phyloP scores from a whole-genome alignment of 2,113 vertebrate species.

The Hydrolagus affinis region DNA sequence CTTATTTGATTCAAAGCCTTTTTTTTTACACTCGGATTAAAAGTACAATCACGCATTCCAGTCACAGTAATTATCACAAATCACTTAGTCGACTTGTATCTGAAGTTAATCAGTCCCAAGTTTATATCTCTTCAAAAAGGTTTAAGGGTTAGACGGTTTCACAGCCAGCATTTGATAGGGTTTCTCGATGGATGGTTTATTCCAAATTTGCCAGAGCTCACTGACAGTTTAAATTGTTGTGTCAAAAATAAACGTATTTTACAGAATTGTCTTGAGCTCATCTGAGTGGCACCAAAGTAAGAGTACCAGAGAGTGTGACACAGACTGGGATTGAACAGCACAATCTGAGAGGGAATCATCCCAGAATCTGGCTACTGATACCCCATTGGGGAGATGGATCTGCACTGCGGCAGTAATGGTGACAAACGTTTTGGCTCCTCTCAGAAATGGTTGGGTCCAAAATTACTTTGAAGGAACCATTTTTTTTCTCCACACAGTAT shows the following conservation, averaged over 20 bases:
- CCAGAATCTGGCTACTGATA: too few species aligned
- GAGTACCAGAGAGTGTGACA: background rate
- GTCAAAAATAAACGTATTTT: background rate
- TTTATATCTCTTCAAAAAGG: background rate
- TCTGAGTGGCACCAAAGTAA: background rate
- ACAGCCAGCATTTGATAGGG: background rate
- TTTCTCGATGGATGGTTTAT: background rate
- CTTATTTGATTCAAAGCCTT: background rate
- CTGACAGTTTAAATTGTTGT: background rate
- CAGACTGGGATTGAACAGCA: too few species aligned
- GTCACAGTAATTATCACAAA: background rate
- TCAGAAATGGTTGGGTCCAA: too few species aligned
- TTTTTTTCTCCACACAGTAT: too few species aligned
- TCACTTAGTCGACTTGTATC: background rate
- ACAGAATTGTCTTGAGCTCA: background rate
- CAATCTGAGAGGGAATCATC: too few species aligned
- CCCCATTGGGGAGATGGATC: too few species aligned
- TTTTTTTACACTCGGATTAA: background rate
- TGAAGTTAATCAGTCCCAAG: background rate
- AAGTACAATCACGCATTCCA: background rate
- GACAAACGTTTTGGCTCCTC: too few species aligned
- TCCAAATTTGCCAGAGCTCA: background rate
- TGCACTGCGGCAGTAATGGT: too few species aligned
- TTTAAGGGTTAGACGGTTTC: background rate
- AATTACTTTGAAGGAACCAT: too few species aligned